These are phyloP conservation scores for Rhinichthys klamathensis DNA, from an alignment of 2,113 vertebrate species.

Conservation along the genomic window DNA sequence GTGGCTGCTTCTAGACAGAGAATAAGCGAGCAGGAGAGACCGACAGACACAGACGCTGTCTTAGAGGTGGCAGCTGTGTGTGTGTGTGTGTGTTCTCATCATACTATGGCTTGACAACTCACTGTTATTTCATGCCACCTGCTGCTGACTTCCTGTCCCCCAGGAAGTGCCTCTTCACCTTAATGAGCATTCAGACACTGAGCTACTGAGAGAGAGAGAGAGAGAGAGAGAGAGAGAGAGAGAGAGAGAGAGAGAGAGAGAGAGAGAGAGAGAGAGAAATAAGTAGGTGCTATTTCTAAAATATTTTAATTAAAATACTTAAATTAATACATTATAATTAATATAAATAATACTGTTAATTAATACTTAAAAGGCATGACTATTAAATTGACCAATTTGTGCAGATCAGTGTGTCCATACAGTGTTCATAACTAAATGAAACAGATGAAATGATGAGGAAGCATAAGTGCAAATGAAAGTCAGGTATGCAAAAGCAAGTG, in stretches of 20 bases:
- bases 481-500: not conserved
- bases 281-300: not conserved
- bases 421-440: not conserved
- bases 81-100: not conserved
- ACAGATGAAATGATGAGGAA: not conserved
- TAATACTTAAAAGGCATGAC: not conserved
- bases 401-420: not conserved
- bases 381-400: not conserved
- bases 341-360: too few species aligned
- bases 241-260: not conserved
- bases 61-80: constrained; percentile 2
- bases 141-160: constrained; percentile 21
- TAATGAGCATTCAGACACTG: constrained; percentile 18
- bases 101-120: constrained; percentile 12
- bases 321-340: too few species aligned
- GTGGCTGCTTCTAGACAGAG: not conserved
- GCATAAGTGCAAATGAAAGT: not conserved
- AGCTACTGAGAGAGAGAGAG: not conserved
- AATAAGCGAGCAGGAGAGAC: not conserved
- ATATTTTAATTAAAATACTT: not conserved
- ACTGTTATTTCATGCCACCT: constrained; percentile 11
- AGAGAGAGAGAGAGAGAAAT: not conserved
- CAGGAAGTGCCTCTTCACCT: constrained; percentile 28
- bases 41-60: constrained; percentile 1
- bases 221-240: not conserved